Conservation (phyloP, 2,113 vertebrate genomes). For the Rattus norvegicus region GRCr8 NC_086028.1:42762001-42762500, state of each 20-base stretch:
- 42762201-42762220: background rate
- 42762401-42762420: background rate
- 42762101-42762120: too few relatives aligned
- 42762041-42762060: too few relatives aligned
- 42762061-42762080: too few relatives aligned
- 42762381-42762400: background rate
- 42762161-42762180: background rate
- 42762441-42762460: background rate
- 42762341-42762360: background rate
- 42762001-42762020: too few relatives aligned
- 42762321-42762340: background rate
- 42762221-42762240: background rate
- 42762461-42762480: background rate
- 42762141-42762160: too few relatives aligned
- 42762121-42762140: too few relatives aligned
- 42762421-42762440: background rate
- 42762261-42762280: background rate
- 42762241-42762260: background rate
- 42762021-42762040: too few relatives aligned
- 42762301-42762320: background rate
- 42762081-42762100: too few relatives aligned
- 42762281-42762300: background rate
- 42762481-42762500: background rate
- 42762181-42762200: background rate
- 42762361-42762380: background rate